Conservation (phyloP, 2,797 vertebrate species). For the Selene dorsalis region DNA sequence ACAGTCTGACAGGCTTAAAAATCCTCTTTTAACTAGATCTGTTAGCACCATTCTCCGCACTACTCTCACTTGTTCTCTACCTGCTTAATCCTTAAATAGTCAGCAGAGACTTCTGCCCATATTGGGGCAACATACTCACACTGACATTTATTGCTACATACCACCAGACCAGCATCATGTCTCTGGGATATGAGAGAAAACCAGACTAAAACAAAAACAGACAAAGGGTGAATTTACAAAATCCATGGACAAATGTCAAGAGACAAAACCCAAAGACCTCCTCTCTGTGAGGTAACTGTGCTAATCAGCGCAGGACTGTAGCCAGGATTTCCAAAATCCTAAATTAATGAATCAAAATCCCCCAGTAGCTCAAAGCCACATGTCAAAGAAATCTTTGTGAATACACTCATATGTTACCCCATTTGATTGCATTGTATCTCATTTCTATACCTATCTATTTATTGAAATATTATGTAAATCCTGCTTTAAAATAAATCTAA, state of each 20-base stretch:
- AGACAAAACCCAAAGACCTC: slow-evolving; percentile 3
- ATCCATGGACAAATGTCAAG: background rate
- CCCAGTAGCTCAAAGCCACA: background rate
- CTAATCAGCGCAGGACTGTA: background rate
- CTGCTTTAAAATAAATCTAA: background rate
- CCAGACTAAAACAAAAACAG: background rate
- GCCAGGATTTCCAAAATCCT: slow-evolving; percentile 12
- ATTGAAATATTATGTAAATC: background rate
- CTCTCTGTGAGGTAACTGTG: slow-evolving; percentile 1
- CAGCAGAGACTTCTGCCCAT: background rate
- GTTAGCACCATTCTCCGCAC: background rate
- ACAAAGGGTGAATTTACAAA: background rate
- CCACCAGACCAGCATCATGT: background rate
- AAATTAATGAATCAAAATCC: background rate
- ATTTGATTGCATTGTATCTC: background rate
- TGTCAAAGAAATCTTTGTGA: background rate
- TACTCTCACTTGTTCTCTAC: background rate
- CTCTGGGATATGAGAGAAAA: slow-evolving; percentile 2
- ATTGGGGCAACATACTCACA: background rate
- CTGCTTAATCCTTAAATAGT: background rate
- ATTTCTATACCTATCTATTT: background rate
- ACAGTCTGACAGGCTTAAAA: background rate
- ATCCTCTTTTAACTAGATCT: background rate
- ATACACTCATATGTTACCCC: background rate
- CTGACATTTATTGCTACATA: slow-evolving; percentile 8